A percentile compares a stretch with the other conserved stretches of the same genome.
phyloP scores from a whole-genome alignment of 2,797 vertebrate genomes.

The Silurus lanzhouensis region DNA sequence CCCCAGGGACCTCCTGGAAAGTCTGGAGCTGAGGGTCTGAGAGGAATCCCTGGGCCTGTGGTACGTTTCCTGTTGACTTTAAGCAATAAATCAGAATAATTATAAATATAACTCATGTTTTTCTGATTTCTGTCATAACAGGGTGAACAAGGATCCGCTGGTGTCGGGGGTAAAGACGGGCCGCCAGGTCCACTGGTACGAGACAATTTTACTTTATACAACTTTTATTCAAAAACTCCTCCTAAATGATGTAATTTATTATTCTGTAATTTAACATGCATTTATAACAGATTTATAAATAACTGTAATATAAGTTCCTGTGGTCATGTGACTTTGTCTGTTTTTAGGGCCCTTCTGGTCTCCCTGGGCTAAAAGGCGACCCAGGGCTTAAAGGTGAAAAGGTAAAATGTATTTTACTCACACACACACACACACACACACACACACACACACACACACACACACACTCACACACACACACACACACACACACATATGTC shows the following conservation, averaged over 20 bases:
- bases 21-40: conserved; percentile 89
- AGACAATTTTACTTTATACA: background rate
- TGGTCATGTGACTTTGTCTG: conserved; percentile 9
- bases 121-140: conserved; percentile 57
- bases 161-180: conserved; percentile 90
- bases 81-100: background rate
- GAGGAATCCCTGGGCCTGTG: conserved; percentile 96
- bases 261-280: background rate
- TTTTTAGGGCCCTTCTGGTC: conserved; percentile 91
- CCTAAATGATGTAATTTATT: background rate
- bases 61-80: conserved; percentile 63
- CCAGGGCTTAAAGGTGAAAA: conserved; percentile 96
- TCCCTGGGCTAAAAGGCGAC: conserved; percentile 95
- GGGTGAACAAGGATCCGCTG: conserved; percentile 97
- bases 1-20: conserved; percentile 92
- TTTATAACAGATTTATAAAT: background rate
- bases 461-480: too few relatives aligned
- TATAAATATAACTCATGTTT: background rate
- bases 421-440: too few relatives aligned
- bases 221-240: background rate
- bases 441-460: too few relatives aligned
- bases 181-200: conserved; percentile 93
- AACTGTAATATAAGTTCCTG: background rate
- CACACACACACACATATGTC: too few relatives aligned
- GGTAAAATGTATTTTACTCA: conserved; percentile 62